These are phyloP conservation scores for Epinephelus fuscoguttatus DNA, from an alignment of 2,113 vertebrate species.

Conservation along the genomic window DNA sequence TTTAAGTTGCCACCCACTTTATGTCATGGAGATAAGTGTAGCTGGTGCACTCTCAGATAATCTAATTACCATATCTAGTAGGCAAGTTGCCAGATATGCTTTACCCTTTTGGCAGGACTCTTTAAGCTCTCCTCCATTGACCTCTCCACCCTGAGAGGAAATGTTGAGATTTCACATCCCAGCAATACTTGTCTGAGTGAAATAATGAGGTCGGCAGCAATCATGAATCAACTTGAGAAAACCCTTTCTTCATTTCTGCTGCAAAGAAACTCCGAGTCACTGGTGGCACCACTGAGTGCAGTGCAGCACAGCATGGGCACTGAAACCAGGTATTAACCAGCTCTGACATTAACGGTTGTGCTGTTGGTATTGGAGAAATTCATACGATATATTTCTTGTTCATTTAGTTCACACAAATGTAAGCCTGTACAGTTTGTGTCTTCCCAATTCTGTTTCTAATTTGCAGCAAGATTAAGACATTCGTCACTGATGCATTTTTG, in stretches of 20 bases:
- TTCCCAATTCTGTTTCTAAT: too few species aligned
- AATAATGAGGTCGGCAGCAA: constrained; percentile 25
- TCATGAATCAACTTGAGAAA: constrained; percentile 8
- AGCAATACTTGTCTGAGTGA: constrained; percentile 14
- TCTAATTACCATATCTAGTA: constrained; percentile 1
- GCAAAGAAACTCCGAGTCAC: constrained; percentile 23
- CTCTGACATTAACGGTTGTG: too few species aligned
- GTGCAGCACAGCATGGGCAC: neutral
- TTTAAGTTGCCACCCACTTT: neutral
- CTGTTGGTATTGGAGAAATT: too few species aligned
- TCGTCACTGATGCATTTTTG: too few species aligned
- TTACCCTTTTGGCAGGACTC: neutral
- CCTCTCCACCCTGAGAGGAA: constrained; percentile 5
- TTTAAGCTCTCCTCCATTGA: neutral
- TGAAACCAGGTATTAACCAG: too few species aligned
- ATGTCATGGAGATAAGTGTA: neutral
- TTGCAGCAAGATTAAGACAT: too few species aligned
- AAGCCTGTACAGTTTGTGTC: too few species aligned
- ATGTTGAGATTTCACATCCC: constrained; percentile 8
- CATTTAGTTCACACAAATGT: too few species aligned
- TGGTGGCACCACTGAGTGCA: neutral
- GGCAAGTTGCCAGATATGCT: neutral
- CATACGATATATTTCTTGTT: too few species aligned
- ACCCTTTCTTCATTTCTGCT: neutral
- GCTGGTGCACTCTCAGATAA: neutral